A percentile compares a stretch with the other conserved stretches of the same genome.
Evolutionary conservation across 1,140 invertebrate species (phyloP).

Genomic region (Bathynomus jamesi): DNA sequence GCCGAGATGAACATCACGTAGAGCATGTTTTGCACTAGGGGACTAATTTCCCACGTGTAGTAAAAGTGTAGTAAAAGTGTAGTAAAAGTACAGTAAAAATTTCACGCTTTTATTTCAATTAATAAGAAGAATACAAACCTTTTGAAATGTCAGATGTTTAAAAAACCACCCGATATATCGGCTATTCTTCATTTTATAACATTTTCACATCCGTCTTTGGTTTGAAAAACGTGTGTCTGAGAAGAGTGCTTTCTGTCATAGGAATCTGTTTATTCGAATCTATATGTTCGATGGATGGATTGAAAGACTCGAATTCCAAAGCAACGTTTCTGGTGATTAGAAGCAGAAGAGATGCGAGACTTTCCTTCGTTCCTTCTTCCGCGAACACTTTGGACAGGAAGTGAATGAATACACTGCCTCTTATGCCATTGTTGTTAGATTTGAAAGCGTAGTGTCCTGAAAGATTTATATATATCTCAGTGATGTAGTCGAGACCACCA

Average conservation of each 20-base stretch:
- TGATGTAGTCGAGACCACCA: not conserved
- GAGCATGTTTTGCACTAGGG: too few species aligned
- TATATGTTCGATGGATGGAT: not conserved
- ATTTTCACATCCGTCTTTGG: too few species aligned
- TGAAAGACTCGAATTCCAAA: constrained; percentile 13
- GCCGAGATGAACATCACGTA: too few species aligned
- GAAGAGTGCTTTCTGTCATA: constrained; percentile 14
- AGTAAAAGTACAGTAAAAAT: too few species aligned
- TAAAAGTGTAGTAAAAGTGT: too few species aligned
- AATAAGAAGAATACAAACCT: too few species aligned
- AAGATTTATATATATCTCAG: not conserved
- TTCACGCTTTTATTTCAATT: too few species aligned
- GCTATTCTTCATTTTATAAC: too few species aligned
- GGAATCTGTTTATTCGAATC: constrained; percentile 28
- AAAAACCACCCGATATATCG: too few species aligned
- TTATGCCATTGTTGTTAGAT: constrained; percentile 17
- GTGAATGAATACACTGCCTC: constrained; percentile 29
- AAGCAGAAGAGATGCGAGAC: constrained; percentile 13
- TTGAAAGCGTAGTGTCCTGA: constrained; percentile 29
- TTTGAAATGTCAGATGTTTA: too few species aligned
- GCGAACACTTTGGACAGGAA: constrained; percentile 7
- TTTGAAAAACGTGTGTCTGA: constrained; percentile 25
- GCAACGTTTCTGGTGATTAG: constrained; percentile 19
- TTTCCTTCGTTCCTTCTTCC: constrained; percentile 4
- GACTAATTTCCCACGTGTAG: too few species aligned